phyloP scores from a whole-genome alignment of 1,140 invertebrate species.

The Leptonema lineaticorne region DNA sequence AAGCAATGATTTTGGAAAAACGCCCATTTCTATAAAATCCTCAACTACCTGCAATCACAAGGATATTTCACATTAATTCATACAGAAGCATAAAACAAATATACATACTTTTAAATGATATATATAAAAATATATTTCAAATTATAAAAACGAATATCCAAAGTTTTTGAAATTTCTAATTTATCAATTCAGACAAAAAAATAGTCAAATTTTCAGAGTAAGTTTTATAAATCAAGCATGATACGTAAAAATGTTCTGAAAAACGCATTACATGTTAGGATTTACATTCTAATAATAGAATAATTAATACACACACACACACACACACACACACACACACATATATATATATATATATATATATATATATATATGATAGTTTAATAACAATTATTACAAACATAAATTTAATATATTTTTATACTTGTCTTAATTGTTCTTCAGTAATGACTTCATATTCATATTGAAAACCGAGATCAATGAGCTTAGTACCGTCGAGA shows the following conservation, averaged over 20 bases:
- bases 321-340: neutral
- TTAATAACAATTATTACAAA: neutral
- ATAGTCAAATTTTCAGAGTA: too few species aligned
- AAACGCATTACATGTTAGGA: too few species aligned
- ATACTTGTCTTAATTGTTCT: constrained; percentile 63
- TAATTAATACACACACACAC: too few species aligned
- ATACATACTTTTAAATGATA: neutral
- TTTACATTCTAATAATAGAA: too few species aligned
- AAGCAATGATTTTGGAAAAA: constrained; percentile 69
- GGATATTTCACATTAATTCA: constrained; percentile 26
- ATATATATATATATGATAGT: neutral
- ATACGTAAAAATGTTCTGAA: too few species aligned
- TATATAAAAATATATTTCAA: too few species aligned
- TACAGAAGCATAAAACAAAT: too few species aligned
- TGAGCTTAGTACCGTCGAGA: constrained; percentile 70
- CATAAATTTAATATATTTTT: constrained; percentile 31
- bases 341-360: neutral
- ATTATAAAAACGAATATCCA: too few species aligned
- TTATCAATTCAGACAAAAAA: too few species aligned
- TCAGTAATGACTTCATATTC: constrained; percentile 62
- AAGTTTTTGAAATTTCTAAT: too few species aligned
- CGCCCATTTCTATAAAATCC: constrained; percentile 70
- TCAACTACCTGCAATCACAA: constrained; percentile 61
- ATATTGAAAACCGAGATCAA: constrained; percentile 58
- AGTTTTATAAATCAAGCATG: too few species aligned